A percentile compares a stretch with the other conserved stretches of the same genome.
Conservation (phyloP, 2,797 vertebrate species). For the Sebastolobus altivelis region DNA sequence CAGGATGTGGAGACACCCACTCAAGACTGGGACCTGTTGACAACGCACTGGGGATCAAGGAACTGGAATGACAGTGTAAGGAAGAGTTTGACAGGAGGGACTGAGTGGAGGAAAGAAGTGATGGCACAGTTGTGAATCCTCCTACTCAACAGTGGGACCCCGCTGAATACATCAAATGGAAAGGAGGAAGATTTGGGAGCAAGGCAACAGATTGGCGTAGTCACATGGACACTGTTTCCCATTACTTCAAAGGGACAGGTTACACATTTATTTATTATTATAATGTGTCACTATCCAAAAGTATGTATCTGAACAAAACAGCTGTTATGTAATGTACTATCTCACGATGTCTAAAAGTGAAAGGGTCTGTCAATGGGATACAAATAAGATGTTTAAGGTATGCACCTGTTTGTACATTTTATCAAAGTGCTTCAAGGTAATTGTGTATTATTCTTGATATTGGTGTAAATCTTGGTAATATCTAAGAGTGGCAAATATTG, state of each 20-base stretch:
- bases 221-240: background rate
- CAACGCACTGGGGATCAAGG: constrained; percentile 58
- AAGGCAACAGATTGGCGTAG: constrained; percentile 11
- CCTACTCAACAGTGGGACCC: constrained; percentile 48
- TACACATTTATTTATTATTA: constrained; percentile 4
- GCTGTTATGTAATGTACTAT: background rate
- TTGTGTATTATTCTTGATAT: background rate
- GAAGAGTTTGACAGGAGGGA: constrained; percentile 65
- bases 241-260: constrained; percentile 29
- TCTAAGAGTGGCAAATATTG: background rate
- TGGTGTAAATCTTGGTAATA: background rate
- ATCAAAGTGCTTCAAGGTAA: background rate
- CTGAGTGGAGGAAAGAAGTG: constrained; percentile 40
- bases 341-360: background rate
- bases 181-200: constrained; percentile 20
- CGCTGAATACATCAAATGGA: constrained; percentile 61
- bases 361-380: background rate
- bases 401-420: background rate
- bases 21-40: constrained; percentile 63
- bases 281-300: background rate
- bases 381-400: background rate
- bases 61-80: constrained; percentile 46
- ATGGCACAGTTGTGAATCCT: constrained; percentile 50
- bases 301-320: constrained; percentile 3
- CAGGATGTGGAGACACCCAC: constrained; percentile 69